phyloP scores from a whole-genome alignment of 2,888 invertebrate genomes.

The Stenodema calcarata region DNA sequence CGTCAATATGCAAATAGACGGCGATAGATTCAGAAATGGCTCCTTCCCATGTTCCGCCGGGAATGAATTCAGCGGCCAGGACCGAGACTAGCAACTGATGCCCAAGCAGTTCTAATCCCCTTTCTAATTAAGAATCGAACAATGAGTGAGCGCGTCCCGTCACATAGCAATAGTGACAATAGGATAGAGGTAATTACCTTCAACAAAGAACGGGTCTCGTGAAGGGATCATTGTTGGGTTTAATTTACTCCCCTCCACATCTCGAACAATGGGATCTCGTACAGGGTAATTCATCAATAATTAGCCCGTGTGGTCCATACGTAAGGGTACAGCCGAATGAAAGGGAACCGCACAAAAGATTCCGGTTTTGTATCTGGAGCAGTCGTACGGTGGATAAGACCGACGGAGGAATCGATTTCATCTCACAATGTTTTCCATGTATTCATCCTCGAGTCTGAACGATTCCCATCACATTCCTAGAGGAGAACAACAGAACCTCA shows the following conservation, averaged over 20 bases:
- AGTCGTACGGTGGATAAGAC: not conserved
- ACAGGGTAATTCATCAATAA: constrained; percentile 9
- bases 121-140: constrained; percentile 6
- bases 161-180: constrained; percentile 2
- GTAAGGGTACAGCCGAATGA: not conserved
- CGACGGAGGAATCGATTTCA: not conserved
- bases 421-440: not conserved
- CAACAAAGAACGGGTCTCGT: not conserved
- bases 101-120: constrained; percentile 1
- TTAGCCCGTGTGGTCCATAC: not conserved
- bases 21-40: not conserved
- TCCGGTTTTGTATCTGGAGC: not conserved
- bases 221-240: constrained; percentile 9
- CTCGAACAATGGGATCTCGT: not conserved
- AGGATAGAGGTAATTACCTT: not conserved
- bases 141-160: not conserved
- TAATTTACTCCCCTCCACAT: not conserved
- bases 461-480: not conserved
- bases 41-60: not conserved
- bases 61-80: not conserved
- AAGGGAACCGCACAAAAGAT: not conserved
- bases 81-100: not conserved
- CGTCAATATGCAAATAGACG: too few species aligned
- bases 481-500: too few species aligned
- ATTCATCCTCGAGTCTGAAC: not conserved